Percentiles rank a stretch among this genome's conserved stretches.
Evolutionary conservation across 2,797 vertebrate species (phyloP).

Genomic region (Mormyrus hasselquistii): DNA sequence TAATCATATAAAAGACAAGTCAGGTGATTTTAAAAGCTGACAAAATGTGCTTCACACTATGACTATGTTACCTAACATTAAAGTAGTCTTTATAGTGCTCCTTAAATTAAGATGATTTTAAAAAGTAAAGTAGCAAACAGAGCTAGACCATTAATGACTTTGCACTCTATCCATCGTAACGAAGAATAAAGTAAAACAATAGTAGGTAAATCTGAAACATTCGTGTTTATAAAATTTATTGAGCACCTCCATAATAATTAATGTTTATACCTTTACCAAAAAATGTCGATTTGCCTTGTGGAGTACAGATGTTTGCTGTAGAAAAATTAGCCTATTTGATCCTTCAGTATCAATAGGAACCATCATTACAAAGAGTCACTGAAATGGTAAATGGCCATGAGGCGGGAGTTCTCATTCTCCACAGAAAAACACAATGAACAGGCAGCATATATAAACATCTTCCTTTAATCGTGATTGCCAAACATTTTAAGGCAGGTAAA

Average conservation of each 20-base stretch:
- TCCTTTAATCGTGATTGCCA: slow-evolving; percentile 96
- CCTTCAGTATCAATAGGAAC: background rate
- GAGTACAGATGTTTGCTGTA: background rate
- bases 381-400: background rate
- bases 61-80: background rate
- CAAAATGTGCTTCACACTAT: background rate
- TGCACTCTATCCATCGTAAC: background rate
- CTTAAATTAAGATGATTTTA: background rate
- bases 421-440: slow-evolving; percentile 17
- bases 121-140: background rate
- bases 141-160: background rate
- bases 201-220: background rate
- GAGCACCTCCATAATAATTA: background rate
- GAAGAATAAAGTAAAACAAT: background rate
- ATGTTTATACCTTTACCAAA: background rate
- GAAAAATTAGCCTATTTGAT: background rate
- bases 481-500: slow-evolving; percentile 99
- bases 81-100: background rate
- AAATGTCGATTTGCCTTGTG: background rate
- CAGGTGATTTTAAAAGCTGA: background rate
- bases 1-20: background rate
- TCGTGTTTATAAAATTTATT: background rate
- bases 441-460: slow-evolving; percentile 61
- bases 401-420: background rate
- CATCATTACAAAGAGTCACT: background rate